phyloP scores from a whole-genome alignment of 2,888 invertebrate species.

The Quadroppia sp. region DNA sequence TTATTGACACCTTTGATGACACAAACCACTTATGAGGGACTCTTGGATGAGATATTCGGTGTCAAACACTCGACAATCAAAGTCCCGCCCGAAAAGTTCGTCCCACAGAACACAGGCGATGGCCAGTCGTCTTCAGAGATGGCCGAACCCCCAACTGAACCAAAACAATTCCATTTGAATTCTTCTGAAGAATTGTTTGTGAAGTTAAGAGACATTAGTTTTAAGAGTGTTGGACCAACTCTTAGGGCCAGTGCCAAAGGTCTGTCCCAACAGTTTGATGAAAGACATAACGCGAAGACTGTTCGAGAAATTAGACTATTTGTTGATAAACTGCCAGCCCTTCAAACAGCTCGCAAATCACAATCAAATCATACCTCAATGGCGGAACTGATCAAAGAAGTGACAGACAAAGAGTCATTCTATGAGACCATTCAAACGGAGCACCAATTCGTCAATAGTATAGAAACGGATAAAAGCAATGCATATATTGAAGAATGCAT shows the following conservation, averaged over 20 bases:
- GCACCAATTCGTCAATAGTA: constrained; percentile 85
- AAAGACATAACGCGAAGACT: constrained; percentile 73
- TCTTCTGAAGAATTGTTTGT: constrained; percentile 82
- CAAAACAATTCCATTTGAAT: constrained; percentile 73
- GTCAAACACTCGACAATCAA: constrained; percentile 61
- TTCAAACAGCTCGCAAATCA: constrained; percentile 79
- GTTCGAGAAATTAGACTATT: constrained; percentile 93
- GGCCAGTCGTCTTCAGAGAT: constrained; percentile 50
- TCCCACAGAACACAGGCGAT: constrained; percentile 60
- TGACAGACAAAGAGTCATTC: constrained; percentile 69
- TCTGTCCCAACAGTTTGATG: constrained; percentile 73
- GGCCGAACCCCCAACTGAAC: constrained; percentile 61
- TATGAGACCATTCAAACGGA: constrained; percentile 64
- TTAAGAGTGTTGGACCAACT: constrained; percentile 80
- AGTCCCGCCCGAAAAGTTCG: constrained; percentile 79
- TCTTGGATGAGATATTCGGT: constrained; percentile 88
- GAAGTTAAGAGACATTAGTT: constrained; percentile 86
- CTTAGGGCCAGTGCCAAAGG: constrained; percentile 79
- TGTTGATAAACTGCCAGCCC: constrained; percentile 79
- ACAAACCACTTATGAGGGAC: constrained; percentile 93
- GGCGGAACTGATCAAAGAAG: constrained; percentile 87
- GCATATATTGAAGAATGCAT: constrained; percentile 88
- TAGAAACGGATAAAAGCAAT: constrained; percentile 83
- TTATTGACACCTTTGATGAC: constrained; percentile 85
- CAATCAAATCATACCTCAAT: constrained; percentile 80